Base-by-base conservation (phyloP, 2,888 invertebrate species). In the Athetis lepigone region DNA sequence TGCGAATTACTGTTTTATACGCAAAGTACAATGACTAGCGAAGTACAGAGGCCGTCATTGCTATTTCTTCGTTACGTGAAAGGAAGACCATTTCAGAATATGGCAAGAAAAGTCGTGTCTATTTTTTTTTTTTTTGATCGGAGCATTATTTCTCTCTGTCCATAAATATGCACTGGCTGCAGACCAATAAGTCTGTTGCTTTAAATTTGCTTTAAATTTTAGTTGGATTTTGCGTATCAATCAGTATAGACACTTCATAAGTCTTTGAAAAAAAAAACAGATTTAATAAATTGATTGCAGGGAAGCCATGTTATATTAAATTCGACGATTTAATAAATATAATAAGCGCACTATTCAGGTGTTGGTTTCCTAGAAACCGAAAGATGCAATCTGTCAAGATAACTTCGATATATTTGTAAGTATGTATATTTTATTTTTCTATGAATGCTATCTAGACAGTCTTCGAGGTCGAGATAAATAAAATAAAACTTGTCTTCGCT, bases 51-150 rank as follows among this genome's bases (percentile, higher is more conserved):
- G 18, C 16, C 16, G 40, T 8, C 25, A 23, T 37, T 47, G 19
- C 19, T 37, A 49, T 37, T 42, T 42, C n/a, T 4, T 54, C 42
- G n/a, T 18, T 2, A 18, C 9, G 0, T 42, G 36, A 29, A 36
- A 19, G 5, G 9, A 37, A 19, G 52, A 19, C 13, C n/a, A 8
- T 16, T 6, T n/a, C n/a, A 25, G 33, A 47, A 16, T 23, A 55
- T 54, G 18, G 27, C n/a, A 52, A 7, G n/a, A n/a, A n/a, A n/a
- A n/a, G n/a, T n/a, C n/a, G n/a, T n/a, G n/a, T n/a, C n/a, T n/a
- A n/a, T n/a, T n/a, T n/a, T 23, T 39, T 29, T 36, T 8, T 7
- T 23, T 55, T 70, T 40, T 70, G 64, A 39, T 68, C 49, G 33
- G 19, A 25, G 27, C 3, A 11, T 23, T 42, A 46, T 8, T 18